Percentiles rank a stretch among this genome's conserved stretches.
These are phyloP conservation scores for Amiota communis DNA, from an alignment of 2,888 invertebrate genomes.

Conservation along the genomic window DNA sequence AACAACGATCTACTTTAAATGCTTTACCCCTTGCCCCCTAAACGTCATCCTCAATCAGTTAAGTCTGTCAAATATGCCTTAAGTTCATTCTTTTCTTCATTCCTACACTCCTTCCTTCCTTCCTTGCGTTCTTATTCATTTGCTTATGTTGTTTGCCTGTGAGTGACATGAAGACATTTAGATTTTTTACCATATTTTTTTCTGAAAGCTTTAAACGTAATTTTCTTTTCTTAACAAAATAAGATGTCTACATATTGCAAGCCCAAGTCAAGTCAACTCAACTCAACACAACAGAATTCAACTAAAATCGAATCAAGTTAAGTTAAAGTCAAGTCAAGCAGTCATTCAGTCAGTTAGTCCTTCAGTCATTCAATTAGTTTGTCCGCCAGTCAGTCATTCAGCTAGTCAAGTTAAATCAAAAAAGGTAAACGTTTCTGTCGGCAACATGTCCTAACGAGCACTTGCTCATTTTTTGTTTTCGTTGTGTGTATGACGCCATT, in stretches of 20 bases:
- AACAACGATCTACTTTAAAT: neutral
- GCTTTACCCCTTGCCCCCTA: neutral
- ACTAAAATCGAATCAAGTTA: too few species aligned
- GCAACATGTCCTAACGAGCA: conserved; percentile 12
- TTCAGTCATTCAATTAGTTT: too few species aligned
- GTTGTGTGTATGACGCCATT: neutral
- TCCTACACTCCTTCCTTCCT: neutral
- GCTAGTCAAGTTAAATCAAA: neutral
- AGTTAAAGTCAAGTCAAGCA: too few species aligned
- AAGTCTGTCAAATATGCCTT: neutral
- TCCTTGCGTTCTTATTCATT: neutral
- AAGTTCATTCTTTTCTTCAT: neutral
- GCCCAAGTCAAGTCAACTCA: conserved; percentile 3
- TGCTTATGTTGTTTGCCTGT: conserved; percentile 27
- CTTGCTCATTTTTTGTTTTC: too few species aligned
- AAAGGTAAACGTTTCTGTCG: conserved; percentile 14
- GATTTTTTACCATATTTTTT: conserved; percentile 1
- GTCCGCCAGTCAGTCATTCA: too few species aligned
- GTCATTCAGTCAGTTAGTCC: too few species aligned
- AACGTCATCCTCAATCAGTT: neutral
- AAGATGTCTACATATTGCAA: neutral
- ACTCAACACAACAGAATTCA: too few species aligned
- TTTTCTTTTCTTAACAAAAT: conserved; percentile 3
- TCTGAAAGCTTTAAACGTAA: neutral
- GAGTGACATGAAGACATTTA: neutral